phyloP scores from a whole-genome alignment of 2,797 vertebrate species.

The Lophius americanus region DNA sequence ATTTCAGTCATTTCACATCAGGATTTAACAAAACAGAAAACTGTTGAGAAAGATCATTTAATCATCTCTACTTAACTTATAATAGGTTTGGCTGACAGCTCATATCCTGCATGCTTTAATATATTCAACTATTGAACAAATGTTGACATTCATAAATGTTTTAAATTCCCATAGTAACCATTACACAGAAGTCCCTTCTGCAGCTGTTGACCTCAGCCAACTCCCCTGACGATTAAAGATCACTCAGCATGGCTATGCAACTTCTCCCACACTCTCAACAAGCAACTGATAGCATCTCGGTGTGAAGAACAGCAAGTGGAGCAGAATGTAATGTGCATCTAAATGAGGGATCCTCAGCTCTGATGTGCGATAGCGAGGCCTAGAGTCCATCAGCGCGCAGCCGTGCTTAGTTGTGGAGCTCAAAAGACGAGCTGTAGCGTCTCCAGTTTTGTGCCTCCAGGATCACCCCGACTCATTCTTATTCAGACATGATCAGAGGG shows the following conservation, averaged over 20 bases:
- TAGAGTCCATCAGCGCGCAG: conserved; percentile 50
- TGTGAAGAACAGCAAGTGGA: conserved; percentile 60
- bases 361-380: conserved; percentile 53
- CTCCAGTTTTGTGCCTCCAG: conserved; percentile 82
- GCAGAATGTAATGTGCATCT: conserved; percentile 59
- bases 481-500: conserved; percentile 85
- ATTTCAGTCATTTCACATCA: no score
- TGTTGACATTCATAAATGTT: conserved; percentile 33
- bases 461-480: conserved; percentile 83
- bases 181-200: conserved; percentile 57
- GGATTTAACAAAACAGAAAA: no score
- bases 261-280: conserved; percentile 73
- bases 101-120: not conserved
- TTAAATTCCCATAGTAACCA: conserved; percentile 50
- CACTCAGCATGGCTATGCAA: conserved; percentile 66
- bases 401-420: conserved; percentile 46
- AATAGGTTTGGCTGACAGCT: not conserved
- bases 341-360: conserved; percentile 56
- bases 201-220: conserved; percentile 69
- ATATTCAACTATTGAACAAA: not conserved
- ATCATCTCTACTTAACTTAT: not conserved
- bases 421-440: conserved; percentile 64
- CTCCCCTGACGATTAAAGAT: conserved; percentile 74
- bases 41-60: not conserved
- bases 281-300: conserved; percentile 71